Conservation (phyloP, 2,797 vertebrate genomes). For the Tinamus major region DNA sequence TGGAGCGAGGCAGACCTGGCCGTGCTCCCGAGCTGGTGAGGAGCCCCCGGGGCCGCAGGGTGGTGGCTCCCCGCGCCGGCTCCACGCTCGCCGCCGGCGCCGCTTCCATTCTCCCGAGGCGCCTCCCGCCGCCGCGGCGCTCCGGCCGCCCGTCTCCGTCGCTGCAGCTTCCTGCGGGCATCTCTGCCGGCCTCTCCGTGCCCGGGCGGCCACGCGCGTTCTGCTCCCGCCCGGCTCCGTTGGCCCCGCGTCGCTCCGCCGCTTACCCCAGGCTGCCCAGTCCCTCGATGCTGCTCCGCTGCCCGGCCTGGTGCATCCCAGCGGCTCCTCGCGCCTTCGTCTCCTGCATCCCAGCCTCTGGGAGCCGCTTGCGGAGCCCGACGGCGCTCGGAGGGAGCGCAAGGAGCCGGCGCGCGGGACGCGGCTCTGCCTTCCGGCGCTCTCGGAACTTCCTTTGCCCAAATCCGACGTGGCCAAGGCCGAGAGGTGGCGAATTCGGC, state of each 20-base stretch:
- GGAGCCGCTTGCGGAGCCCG: background rate
- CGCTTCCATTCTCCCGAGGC: background rate
- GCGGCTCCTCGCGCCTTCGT: background rate
- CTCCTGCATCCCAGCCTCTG: background rate
- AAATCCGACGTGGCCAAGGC: slow-evolving; percentile 47
- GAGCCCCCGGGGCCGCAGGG: too few relatives aligned
- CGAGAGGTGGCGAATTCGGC: slow-evolving; percentile 58
- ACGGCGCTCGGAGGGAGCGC: background rate
- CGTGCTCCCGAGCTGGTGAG: too few relatives aligned
- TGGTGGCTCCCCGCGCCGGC: background rate
- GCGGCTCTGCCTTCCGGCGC: slow-evolving; percentile 2
- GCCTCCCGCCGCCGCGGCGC: background rate
- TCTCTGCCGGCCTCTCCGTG: slow-evolving; percentile 33
- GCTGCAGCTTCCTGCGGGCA: slow-evolving; percentile 51
- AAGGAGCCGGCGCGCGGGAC: background rate
- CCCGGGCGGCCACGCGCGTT: rapidly evolving
- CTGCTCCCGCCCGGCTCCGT: background rate
- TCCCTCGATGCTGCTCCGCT: background rate
- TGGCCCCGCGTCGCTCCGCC: background rate
- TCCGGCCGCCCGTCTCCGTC: background rate
- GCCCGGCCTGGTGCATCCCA: background rate
- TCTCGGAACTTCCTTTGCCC: slow-evolving; percentile 25
- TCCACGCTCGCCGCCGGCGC: rapidly evolving
- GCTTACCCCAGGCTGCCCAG: background rate
- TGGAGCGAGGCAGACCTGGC: too few relatives aligned